Conservation (phyloP, 2,113 vertebrate species). For the Poeciliopsis occidentalis region DNA sequence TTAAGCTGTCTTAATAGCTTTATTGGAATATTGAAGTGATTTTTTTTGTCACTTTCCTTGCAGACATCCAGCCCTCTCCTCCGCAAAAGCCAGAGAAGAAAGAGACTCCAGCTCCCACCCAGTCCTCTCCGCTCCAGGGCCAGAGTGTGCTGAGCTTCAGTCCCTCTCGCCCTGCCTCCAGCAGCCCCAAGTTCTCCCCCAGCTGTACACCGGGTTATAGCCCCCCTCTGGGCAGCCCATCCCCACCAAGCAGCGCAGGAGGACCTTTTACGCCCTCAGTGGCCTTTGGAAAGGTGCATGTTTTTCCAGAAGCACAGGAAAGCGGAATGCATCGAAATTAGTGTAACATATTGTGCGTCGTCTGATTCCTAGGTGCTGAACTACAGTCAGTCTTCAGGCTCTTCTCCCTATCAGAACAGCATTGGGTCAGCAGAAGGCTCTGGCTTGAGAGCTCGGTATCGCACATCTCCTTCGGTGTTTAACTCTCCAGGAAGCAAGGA, state of each 20-base stretch:
- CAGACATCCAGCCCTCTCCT: conserved; percentile 85
- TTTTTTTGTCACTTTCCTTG: not conserved
- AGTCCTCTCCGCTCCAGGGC: conserved; percentile 86
- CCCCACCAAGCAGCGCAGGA: conserved; percentile 71
- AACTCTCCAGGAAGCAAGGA: conserved; percentile 89
- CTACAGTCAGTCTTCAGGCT: conserved; percentile 82
- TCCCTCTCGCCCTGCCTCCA: conserved; percentile 84
- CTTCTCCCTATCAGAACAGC: conserved; percentile 81
- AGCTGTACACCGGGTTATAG: conserved; percentile 86
- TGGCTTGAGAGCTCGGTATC: conserved; percentile 86
- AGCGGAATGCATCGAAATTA: not conserved
- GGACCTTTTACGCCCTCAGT: conserved; percentile 75
- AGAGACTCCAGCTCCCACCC: conserved; percentile 75
- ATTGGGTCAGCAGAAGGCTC: conserved; percentile 83
- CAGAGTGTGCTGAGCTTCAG: conserved; percentile 96
- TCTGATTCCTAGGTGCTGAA: conserved; percentile 76
- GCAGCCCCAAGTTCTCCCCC: conserved; percentile 89
- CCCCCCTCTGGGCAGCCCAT: conserved; percentile 81
- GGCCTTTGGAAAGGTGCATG: conserved; percentile 84
- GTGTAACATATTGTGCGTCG: not conserved
- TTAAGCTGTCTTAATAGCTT: too few relatives aligned
- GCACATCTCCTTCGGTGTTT: conserved; percentile 87
- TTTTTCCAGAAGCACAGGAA: not conserved
- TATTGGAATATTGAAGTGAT: too few relatives aligned
- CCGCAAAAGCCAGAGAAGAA: conserved; percentile 81